Evolutionary conservation across 2,113 vertebrate species (phyloP).

Genomic region (Proteles cristata): DNA sequence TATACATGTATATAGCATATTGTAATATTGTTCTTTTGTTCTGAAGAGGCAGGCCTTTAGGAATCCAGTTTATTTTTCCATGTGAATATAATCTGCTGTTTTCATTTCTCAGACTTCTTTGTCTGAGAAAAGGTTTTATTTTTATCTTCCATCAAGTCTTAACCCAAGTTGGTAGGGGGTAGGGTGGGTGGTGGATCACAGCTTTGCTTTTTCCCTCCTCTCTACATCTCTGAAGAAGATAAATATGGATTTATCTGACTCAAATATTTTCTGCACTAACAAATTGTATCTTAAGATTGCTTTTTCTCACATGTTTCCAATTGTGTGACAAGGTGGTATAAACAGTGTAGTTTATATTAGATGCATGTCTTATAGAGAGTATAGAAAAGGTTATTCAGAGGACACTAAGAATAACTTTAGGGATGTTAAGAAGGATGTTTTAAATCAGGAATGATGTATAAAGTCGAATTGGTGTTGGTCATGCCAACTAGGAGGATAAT

Average conservation of each 20-base stretch:
- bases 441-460: background rate
- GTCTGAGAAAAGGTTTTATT: slow-evolving; percentile 1
- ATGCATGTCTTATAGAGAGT: background rate
- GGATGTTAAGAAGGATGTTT: background rate
- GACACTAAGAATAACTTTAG: slow-evolving; percentile 20
- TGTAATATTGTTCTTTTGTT: background rate
- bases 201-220: background rate
- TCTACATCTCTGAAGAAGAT: slow-evolving; percentile 18
- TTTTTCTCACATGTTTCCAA: background rate
- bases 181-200: background rate
- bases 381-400: background rate
- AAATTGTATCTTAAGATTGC: slow-evolving; percentile 1
- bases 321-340: slow-evolving; percentile 39
- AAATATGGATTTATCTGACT: background rate
- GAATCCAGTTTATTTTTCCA: background rate
- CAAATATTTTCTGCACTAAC: background rate
- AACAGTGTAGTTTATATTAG: background rate
- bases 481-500: background rate
- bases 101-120: background rate
- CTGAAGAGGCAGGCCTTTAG: background rate
- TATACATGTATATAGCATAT: background rate
- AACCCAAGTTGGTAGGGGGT: background rate
- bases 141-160: background rate
- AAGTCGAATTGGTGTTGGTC: background rate
- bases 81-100: background rate